Conservation (phyloP, 2,888 invertebrate genomes). For the Augochlorella aurata region DNA sequence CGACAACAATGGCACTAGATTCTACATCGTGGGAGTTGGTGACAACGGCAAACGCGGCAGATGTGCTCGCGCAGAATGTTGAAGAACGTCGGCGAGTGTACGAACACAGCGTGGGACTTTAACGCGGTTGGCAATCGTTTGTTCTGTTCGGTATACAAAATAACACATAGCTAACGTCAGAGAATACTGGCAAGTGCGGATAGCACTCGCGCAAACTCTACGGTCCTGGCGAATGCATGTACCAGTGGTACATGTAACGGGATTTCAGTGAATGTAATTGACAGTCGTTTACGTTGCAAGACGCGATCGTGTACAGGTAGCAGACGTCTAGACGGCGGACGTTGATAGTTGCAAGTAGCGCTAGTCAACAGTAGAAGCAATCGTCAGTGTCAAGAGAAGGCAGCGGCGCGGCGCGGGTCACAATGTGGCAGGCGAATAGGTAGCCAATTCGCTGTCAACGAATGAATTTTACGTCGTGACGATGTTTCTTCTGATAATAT, state of each 20-base stretch:
- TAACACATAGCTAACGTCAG: neutral
- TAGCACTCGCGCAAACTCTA: neutral
- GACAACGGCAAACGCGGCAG: neutral
- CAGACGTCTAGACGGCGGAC: neutral
- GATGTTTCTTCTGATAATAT: no score
- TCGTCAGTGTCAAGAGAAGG: neutral
- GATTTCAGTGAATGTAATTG: slow-evolving; percentile 1
- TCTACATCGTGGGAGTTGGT: neutral
- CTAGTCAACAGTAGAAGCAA: neutral
- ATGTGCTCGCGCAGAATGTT: neutral
- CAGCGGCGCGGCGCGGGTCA: neutral
- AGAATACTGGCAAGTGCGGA: neutral
- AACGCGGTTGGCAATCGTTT: neutral
- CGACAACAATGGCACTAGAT: neutral
- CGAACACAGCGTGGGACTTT: neutral
- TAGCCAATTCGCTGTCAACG: neutral
- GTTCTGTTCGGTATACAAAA: neutral
- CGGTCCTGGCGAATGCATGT: neutral
- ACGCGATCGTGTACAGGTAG: neutral
- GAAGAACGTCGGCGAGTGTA: neutral
- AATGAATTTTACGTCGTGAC: neutral
- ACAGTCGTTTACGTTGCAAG: slow-evolving; percentile 1
- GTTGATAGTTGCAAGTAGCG: neutral
- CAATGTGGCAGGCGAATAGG: neutral
- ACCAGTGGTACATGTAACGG: neutral